Evolutionary conservation across 2,888 invertebrate genomes (phyloP).

Genomic region (Microchrysa polita): DNA sequence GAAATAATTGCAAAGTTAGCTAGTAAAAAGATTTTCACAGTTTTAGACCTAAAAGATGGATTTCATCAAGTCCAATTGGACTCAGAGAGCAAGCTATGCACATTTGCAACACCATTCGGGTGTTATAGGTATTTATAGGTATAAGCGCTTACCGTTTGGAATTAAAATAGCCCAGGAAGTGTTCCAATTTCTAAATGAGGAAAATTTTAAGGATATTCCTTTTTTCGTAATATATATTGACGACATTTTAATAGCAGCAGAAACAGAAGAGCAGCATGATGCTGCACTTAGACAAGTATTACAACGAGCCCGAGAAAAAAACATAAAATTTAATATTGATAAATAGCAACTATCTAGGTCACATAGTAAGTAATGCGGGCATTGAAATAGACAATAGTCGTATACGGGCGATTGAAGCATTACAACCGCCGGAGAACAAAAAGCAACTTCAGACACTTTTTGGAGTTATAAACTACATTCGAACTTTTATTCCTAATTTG

Average conservation of each 20-base stretch:
- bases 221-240: neutral
- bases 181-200: neutral
- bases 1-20: too few relatives aligned
- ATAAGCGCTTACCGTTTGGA: too few relatives aligned
- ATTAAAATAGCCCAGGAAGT: neutral
- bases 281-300: neutral
- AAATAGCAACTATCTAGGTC: conserved; percentile 8
- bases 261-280: neutral
- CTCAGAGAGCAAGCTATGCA: too few relatives aligned
- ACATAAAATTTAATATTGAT: conserved; percentile 20
- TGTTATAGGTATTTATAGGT: too few relatives aligned
- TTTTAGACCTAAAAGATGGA: too few relatives aligned
- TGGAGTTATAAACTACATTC: neutral
- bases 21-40: too few relatives aligned
- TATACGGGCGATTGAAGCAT: neutral
- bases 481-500: conserved; percentile 1
- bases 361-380: neutral
- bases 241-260: neutral
- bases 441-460: neutral
- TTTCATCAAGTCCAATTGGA: too few relatives aligned
- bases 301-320: neutral
- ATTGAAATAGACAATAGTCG: neutral
- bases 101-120: too few relatives aligned
- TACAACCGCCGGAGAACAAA: neutral
- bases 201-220: neutral